These are phyloP conservation scores for Engystomops pustulosus DNA, from an alignment of 2,113 vertebrate species.

Conservation along the genomic window DNA sequence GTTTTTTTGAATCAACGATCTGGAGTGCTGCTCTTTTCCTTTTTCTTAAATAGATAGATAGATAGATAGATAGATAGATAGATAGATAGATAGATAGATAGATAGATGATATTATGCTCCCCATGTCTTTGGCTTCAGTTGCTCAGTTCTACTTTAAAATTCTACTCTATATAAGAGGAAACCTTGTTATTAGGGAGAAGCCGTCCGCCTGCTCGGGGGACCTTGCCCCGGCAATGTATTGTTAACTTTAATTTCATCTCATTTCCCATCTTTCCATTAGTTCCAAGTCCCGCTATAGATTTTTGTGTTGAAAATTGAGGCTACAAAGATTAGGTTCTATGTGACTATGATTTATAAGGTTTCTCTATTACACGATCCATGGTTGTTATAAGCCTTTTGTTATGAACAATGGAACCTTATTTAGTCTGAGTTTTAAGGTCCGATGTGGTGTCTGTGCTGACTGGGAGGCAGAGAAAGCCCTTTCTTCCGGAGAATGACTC, in stretches of 20 bases:
- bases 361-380: conserved; percentile 46
- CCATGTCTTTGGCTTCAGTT: not conserved
- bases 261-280: conserved; percentile 40
- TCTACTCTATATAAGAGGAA: conserved; percentile 9
- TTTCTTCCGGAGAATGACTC: conserved; percentile 36
- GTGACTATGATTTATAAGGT: conserved; percentile 51
- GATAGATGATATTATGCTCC: no score
- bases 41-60: not conserved
- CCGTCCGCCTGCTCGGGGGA: not conserved
- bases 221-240: conserved; percentile 14
- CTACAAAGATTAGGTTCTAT: conserved; percentile 54
- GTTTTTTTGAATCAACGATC: no score
- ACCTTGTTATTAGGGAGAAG: conserved; percentile 22
- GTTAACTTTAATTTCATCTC: conserved; percentile 47
- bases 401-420: conserved; percentile 52
- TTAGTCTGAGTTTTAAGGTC: conserved; percentile 34
- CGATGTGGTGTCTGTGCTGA: not conserved
- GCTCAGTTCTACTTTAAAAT: not conserved
- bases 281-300: conserved; percentile 13
- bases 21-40: no score
- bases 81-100: not conserved
- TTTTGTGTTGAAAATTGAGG: conserved; percentile 52
- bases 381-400: conserved; percentile 49
- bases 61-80: not conserved
- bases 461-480: not conserved